Conservation (phyloP, 2,113 vertebrate genomes). For the Corynorhinus townsendii region DNA sequence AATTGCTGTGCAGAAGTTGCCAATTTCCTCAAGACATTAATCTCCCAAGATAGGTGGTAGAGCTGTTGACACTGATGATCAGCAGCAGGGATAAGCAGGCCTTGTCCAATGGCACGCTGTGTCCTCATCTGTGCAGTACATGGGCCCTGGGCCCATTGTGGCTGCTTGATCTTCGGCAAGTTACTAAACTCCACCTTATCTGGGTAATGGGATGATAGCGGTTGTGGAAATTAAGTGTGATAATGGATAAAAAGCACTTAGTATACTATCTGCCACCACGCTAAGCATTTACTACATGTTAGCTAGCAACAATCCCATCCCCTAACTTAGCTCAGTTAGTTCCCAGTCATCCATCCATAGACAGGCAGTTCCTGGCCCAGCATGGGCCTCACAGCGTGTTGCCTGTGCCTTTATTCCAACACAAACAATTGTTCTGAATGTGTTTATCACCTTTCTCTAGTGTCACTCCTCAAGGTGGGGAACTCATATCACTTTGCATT, state of each 20-base stretch:
- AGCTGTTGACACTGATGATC: background rate
- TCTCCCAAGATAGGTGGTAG: background rate
- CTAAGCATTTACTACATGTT: background rate
- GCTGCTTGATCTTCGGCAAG: background rate
- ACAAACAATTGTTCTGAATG: accelerated
- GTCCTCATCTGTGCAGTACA: background rate
- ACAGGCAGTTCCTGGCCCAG: background rate
- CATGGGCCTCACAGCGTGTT: accelerated
- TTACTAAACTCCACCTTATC: background rate
- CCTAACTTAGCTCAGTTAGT: background rate
- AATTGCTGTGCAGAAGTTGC: background rate
- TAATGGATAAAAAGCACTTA: background rate
- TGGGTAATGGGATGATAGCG: background rate
- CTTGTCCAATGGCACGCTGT: background rate
- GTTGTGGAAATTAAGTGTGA: background rate
- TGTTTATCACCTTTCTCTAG: background rate
- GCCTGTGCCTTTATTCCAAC: background rate
- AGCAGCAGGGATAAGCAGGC: background rate
- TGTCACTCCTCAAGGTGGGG: background rate
- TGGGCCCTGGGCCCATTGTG: background rate
- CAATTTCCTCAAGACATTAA: background rate
- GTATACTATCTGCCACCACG: too few relatives aligned
- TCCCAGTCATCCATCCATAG: background rate
- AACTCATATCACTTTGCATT: too few relatives aligned
- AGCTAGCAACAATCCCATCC: background rate